Conservation (phyloP, 1,140 invertebrate species). For the Xylocopa sonorina region DNA sequence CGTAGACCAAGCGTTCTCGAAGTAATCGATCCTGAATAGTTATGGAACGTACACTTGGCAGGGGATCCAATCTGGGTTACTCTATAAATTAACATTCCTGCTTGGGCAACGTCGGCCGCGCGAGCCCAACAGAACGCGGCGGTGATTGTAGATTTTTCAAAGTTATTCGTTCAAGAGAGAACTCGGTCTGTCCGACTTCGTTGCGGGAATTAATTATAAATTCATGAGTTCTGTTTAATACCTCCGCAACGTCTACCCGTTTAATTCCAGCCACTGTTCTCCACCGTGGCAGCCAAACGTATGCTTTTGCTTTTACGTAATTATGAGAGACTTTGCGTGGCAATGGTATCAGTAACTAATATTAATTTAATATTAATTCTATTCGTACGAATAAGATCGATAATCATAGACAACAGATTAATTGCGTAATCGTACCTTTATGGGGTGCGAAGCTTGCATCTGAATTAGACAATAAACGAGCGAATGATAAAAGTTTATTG, state of each 20-base stretch:
- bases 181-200: background rate
- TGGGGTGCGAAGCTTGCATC: too few species aligned
- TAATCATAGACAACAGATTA: too few species aligned
- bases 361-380: too few species aligned
- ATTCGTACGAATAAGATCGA: too few species aligned
- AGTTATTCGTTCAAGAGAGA: background rate
- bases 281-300: too few species aligned
- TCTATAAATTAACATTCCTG: background rate
- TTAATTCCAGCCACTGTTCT: background rate
- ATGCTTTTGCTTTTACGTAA: background rate
- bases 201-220: background rate
- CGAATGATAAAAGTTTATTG: background rate
- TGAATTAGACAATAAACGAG: too few species aligned
- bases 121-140: too few species aligned
- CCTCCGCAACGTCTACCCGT: background rate
- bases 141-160: background rate
- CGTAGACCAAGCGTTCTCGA: too few species aligned
- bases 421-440: too few species aligned
- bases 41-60: background rate
- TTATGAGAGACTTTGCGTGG: background rate
- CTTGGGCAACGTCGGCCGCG: too few species aligned
- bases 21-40: background rate
- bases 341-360: too few species aligned
- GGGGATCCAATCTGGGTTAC: background rate
- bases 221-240: background rate